A percentile compares a stretch with the other conserved stretches of the same genome.
These are phyloP conservation scores for Camponotus floridanus DNA, from an alignment of 1,140 invertebrate genomes.

Conservation along the genomic window DNA sequence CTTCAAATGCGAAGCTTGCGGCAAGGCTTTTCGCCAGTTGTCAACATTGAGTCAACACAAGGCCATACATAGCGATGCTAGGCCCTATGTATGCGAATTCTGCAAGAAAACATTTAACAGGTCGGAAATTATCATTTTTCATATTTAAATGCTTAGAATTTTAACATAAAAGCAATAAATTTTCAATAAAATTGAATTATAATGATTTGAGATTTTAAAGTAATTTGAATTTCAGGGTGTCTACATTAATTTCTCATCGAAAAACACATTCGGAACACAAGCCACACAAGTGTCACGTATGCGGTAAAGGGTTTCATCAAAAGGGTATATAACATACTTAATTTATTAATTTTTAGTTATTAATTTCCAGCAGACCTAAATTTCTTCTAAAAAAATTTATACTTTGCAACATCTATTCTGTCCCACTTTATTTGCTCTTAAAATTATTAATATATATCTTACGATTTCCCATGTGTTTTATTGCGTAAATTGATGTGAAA, in stretches of 20 bases:
- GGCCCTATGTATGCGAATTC: constrained; percentile 91
- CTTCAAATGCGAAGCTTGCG: constrained; percentile 92
- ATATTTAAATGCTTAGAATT: not conserved
- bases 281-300: constrained; percentile 90
- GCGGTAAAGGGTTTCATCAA: constrained; percentile 92
- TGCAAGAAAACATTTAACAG: constrained; percentile 92
- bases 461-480: not conserved
- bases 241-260: constrained; percentile 91
- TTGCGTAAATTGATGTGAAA: not conserved
- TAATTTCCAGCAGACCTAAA: not conserved
- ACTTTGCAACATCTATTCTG: not conserved
- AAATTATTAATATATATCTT: not conserved
- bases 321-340: constrained; percentile 87
- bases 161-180: not conserved
- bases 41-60: constrained; percentile 91
- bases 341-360: not conserved
- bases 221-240: constrained; percentile 86
- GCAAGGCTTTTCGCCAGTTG: constrained; percentile 93
- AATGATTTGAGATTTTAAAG: constrained; percentile 17
- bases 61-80: constrained; percentile 91
- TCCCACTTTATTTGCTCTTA: not conserved
- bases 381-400: not conserved
- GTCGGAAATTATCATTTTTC: constrained; percentile 72
- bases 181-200: not conserved
- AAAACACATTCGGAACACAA: constrained; percentile 92